Conservation (phyloP, 1,140 invertebrate species). For the Drosophila saltans region DNA sequence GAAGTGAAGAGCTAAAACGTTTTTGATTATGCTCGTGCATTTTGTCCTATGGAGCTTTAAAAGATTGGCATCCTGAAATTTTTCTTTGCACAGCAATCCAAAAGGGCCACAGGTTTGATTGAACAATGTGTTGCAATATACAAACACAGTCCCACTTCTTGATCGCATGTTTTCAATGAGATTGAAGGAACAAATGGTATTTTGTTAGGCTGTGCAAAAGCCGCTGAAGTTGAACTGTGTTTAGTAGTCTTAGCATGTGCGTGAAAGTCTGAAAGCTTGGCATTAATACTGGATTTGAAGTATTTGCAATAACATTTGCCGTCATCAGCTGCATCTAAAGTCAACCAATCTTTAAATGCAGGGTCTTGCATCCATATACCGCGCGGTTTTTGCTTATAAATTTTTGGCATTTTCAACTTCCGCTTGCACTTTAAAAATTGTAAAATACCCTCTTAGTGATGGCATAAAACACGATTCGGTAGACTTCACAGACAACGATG, state of each 20-base stretch:
- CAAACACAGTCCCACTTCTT: slow-evolving; percentile 16
- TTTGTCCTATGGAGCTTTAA: no score
- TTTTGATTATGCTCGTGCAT: no score
- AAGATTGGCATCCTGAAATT: no score
- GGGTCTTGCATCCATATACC: neutral
- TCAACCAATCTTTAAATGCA: neutral
- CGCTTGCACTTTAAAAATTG: neutral
- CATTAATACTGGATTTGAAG: slow-evolving; percentile 1
- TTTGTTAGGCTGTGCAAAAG: slow-evolving; percentile 13
- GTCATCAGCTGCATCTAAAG: slow-evolving; percentile 1
- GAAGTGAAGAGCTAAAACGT: no score
- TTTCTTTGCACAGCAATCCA: no score
- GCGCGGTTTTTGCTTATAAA: slow-evolving; percentile 1
- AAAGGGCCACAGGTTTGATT: no score
- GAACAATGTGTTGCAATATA: neutral
- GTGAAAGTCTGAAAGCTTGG: slow-evolving; percentile 9
- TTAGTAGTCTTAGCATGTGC: neutral
- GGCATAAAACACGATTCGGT: neutral
- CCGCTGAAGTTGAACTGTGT: slow-evolving; percentile 4
- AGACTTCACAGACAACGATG: neutral
- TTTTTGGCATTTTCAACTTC: neutral
- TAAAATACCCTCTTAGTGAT: no score
- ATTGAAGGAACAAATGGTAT: slow-evolving; percentile 1
- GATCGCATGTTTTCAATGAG: slow-evolving; percentile 10
- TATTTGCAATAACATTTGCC: neutral